A percentile compares a stretch with the other conserved stretches of the same genome.
Evolutionary conservation across 2,113 vertebrate genomes (phyloP).

Genomic region (Donacobius atricapilla): DNA sequence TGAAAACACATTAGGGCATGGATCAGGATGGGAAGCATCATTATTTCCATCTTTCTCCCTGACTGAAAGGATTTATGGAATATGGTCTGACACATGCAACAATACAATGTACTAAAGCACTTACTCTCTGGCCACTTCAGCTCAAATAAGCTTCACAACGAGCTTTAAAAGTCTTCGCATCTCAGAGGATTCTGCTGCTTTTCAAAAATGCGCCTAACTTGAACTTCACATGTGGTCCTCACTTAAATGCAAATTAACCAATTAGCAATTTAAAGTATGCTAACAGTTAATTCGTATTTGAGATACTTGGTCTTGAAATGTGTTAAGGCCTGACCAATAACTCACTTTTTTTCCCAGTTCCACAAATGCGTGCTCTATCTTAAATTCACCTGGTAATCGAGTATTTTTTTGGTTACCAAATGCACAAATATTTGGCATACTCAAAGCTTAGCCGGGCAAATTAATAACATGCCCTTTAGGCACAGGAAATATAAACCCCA

Average conservation of each 20-base stretch:
- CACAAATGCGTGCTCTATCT: not conserved
- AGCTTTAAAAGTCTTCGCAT: not conserved
- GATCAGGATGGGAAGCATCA: not conserved
- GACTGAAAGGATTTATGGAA: not conserved
- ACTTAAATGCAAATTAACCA: slow-evolving; percentile 47
- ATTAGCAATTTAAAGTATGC: slow-evolving; percentile 48
- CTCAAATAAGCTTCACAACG: not conserved
- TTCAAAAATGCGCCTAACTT: slow-evolving; percentile 16
- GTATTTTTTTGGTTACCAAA: not conserved
- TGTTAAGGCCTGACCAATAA: not conserved
- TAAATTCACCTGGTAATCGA: not conserved
- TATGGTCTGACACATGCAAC: not conserved
- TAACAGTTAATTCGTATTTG: slow-evolving; percentile 18
- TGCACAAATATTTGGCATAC: not conserved
- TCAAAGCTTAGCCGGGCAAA: not conserved
- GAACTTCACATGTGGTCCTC: slow-evolving; percentile 28
- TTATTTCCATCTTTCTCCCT: not conserved
- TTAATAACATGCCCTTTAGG: not conserved
- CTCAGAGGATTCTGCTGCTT: slow-evolving; percentile 1
- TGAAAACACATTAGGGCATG: not conserved
- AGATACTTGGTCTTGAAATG: not conserved
- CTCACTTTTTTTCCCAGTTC: not conserved
- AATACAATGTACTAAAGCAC: not conserved
- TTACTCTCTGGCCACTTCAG: not conserved
- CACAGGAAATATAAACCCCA: not conserved